These are phyloP conservation scores for Falco rusticolus DNA, from an alignment of 2,797 vertebrate species.

Conservation along the genomic window DNA sequence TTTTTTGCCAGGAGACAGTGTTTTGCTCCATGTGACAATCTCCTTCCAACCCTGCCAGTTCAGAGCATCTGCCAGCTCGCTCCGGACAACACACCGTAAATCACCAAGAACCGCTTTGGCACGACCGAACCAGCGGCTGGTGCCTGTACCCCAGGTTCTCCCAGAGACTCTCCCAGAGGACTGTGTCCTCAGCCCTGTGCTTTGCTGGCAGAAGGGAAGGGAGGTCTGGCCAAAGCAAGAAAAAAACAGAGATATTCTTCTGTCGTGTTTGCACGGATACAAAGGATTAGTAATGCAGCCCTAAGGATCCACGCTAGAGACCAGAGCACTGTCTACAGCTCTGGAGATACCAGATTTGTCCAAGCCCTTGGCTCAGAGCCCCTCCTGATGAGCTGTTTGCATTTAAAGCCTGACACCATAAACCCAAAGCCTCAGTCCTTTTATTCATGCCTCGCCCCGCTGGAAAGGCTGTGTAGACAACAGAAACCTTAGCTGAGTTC, in stretches of 20 bases:
- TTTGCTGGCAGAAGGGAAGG: not conserved
- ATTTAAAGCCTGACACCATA: not conserved
- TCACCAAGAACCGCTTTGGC: not conserved
- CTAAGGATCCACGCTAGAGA: not conserved
- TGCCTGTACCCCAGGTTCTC: not conserved
- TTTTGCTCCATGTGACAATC: not conserved
- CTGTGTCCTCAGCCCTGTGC: not conserved
- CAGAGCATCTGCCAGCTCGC: not conserved
- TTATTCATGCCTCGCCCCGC: not conserved
- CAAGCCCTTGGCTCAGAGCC: not conserved
- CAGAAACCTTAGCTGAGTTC: not conserved
- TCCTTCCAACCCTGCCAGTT: not conserved
- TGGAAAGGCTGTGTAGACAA: accelerated
- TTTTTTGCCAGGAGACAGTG: not conserved
- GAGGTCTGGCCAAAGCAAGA: not conserved
- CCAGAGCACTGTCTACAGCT: not conserved
- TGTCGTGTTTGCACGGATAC: not conserved
- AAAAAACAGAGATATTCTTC: not conserved
- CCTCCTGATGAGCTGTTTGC: not conserved
- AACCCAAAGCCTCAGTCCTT: not conserved
- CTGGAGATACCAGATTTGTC: not conserved
- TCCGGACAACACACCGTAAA: not conserved
- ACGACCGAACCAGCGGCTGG: not conserved
- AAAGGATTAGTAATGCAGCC: not conserved
- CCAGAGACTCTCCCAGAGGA: not conserved